These are phyloP conservation scores for Alitta virens DNA, from an alignment of 2,888 invertebrate species.

Conservation along the genomic window DNA sequence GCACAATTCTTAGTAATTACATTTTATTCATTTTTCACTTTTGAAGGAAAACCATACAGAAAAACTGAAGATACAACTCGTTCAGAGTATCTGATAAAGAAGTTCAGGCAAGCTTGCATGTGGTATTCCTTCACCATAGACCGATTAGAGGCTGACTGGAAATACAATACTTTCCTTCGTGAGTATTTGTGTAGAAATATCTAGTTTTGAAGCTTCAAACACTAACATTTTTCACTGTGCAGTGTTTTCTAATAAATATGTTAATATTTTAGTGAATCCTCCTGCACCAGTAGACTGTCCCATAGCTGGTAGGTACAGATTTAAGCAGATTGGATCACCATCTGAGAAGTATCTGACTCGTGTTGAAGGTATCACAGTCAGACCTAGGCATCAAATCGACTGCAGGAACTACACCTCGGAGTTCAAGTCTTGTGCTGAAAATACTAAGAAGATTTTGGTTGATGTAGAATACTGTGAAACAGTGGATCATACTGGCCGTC, in stretches of 20 bases:
- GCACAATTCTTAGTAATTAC: no score
- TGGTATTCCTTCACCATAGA: constrained; percentile 57
- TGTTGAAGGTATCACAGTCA: constrained; percentile 90
- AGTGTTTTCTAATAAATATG: no score
- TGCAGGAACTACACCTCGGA: constrained; percentile 93
- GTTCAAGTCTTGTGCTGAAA: constrained; percentile 91
- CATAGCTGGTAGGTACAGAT: constrained; percentile 93
- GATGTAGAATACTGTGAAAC: constrained; percentile 95
- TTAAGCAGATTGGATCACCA: constrained; percentile 69
- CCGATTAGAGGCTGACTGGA: constrained; percentile 54
- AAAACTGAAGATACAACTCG: constrained; percentile 35
- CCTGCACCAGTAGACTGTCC: constrained; percentile 92
- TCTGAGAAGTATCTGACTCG: constrained; percentile 75
- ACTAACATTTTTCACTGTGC: no score
- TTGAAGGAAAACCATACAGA: constrained; percentile 49
- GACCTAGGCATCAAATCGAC: constrained; percentile 80
- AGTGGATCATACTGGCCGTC: constrained; percentile 92
- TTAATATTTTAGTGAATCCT: constrained; percentile 47
- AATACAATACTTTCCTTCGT: constrained; percentile 55
- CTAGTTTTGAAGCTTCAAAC: no score
- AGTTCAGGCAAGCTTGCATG: constrained; percentile 54
- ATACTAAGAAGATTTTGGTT: constrained; percentile 83
- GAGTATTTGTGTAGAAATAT: constrained; percentile 30
- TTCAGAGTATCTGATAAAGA: constrained; percentile 42
- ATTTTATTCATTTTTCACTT: no score